Conservation (phyloP, 1,140 invertebrate genomes). For the Pogonognathellus flavescens region DNA sequence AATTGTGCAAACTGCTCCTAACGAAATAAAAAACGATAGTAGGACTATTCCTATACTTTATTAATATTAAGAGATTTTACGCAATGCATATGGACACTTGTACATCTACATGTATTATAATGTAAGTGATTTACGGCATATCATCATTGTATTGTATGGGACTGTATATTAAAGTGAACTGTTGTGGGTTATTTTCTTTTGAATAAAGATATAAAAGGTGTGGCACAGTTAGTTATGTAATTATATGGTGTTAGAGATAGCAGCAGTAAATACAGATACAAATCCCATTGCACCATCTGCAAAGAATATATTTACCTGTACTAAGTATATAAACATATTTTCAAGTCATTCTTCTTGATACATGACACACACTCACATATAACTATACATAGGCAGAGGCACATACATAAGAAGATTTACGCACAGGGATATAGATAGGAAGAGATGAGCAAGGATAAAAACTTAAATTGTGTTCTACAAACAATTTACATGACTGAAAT, state of each 20-base stretch:
- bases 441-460: neutral
- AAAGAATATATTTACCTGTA: neutral
- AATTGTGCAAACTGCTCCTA: too few relatives aligned
- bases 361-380: too few relatives aligned
- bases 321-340: neutral
- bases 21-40: too few relatives aligned
- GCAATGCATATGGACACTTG: too few relatives aligned
- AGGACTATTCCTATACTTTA: too few relatives aligned
- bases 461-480: conserved; percentile 13
- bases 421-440: neutral
- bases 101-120: neutral
- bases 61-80: too few relatives aligned
- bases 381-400: too few relatives aligned
- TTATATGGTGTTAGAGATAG: conserved; percentile 7
- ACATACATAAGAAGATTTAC: too few relatives aligned
- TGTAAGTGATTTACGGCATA: neutral
- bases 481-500: conserved; percentile 34
- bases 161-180: too few relatives aligned
- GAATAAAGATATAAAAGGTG: conserved; percentile 30
- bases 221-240: conserved; percentile 20
- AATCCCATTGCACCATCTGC: too few relatives aligned
- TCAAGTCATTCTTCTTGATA: conserved; percentile 18
- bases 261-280: neutral
- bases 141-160: neutral
- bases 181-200: conserved; percentile 22